A percentile compares a stretch with the other conserved stretches of the same genome.
Evolutionary conservation across 2,113 vertebrate species (phyloP).

Genomic region (Bungarus multicinctus): DNA sequence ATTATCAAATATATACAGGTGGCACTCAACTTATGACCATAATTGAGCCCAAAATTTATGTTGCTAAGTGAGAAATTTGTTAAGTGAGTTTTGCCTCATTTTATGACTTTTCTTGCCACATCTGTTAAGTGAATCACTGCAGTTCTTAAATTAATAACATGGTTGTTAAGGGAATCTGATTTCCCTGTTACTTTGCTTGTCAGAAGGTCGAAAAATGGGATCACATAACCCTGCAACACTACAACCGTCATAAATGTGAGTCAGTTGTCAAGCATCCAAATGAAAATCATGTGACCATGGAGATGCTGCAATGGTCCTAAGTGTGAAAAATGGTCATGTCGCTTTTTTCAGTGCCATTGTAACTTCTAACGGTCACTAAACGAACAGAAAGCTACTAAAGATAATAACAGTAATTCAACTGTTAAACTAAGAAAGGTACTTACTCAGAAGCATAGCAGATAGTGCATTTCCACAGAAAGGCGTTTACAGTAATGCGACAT

Average conservation of each 20-base stretch:
- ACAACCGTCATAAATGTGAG: not conserved
- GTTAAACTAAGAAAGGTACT: not conserved
- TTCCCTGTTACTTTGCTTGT: not conserved
- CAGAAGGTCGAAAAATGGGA: not conserved
- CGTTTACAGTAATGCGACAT: conserved; percentile 73
- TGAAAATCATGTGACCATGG: not conserved
- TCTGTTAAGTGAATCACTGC: not conserved
- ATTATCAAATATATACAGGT: not conserved
- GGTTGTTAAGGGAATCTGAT: not conserved
- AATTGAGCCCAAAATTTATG: not conserved
- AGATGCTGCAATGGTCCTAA: not conserved
- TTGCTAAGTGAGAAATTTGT: not conserved
- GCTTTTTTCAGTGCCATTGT: no score
- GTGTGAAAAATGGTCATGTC: not conserved
- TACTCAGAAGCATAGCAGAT: conserved; percentile 85
- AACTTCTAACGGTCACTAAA: no score
- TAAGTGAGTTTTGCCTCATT: not conserved
- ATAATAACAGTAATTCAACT: not conserved
- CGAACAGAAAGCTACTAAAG: not conserved
- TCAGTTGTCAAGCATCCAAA: not conserved
- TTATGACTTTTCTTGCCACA: not conserved
- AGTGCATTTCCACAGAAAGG: conserved; percentile 81
- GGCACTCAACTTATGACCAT: not conserved
- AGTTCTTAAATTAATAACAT: not conserved
- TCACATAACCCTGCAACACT: not conserved